Percentiles rank a stretch among this genome's conserved stretches.
Evolutionary conservation across 2,113 vertebrate genomes (phyloP).

Genomic region (Leucopsar rothschildi): DNA sequence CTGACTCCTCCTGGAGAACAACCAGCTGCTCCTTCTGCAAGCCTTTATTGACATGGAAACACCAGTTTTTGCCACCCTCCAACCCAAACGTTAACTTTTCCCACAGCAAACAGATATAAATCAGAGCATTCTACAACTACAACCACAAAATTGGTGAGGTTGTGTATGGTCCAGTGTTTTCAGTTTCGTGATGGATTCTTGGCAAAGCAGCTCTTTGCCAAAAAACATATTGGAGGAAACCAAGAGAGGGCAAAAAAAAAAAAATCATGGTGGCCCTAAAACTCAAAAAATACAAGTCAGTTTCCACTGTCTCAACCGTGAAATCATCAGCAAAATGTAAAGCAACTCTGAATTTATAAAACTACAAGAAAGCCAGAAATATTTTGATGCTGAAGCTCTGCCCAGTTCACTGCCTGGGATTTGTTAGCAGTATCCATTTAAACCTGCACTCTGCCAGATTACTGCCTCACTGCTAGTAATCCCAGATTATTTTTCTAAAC

Average conservation of each 20-base stretch:
- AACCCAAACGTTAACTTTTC: background rate
- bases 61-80: background rate
- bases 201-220: background rate
- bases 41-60: fast-evolving
- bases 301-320: background rate
- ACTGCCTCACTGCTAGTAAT: background rate
- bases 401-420: background rate
- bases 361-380: background rate
- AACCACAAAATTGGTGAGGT: background rate
- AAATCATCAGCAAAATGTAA: background rate
- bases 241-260: background rate
- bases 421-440: background rate
- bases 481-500: background rate
- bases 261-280: background rate
- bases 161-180: fast-evolving
- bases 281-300: background rate
- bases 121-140: background rate
- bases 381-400: background rate
- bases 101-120: background rate
- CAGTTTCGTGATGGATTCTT: background rate
- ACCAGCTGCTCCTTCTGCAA: background rate
- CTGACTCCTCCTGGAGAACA: background rate
- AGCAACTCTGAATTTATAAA: background rate
- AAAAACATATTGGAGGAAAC: background rate
- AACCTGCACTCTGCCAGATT: background rate